Evolutionary conservation across 2,888 invertebrate genomes (phyloP).

Genomic region (Stratiomys singularior): DNA sequence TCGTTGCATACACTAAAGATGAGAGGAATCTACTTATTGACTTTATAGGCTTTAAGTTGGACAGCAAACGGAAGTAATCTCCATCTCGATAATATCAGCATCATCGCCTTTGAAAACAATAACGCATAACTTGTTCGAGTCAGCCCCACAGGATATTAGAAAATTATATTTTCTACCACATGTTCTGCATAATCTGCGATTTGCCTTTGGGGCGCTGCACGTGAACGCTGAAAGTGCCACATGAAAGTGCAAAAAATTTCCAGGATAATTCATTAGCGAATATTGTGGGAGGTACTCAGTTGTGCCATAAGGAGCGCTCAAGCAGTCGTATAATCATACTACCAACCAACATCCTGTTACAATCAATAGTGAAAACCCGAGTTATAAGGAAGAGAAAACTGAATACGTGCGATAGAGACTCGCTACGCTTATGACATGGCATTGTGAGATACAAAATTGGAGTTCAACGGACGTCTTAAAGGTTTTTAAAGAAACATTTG

Average conservation of each 20-base stretch:
- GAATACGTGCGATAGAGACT: too few relatives aligned
- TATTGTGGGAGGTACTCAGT: not conserved
- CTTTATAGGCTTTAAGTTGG: constrained; percentile 13
- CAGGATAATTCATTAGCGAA: not conserved
- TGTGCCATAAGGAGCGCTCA: too few relatives aligned
- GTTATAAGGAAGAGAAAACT: too few relatives aligned
- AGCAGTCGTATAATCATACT: too few relatives aligned
- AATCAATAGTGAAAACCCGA: too few relatives aligned
- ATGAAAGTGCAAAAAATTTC: not conserved
- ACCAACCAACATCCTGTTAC: too few relatives aligned
- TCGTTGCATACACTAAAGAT: not conserved
- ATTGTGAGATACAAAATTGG: too few relatives aligned
- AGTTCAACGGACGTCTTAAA: too few relatives aligned
- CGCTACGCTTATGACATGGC: too few relatives aligned
- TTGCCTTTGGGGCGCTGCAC: not conserved
- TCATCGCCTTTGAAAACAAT: not conserved
- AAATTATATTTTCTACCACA: not conserved
- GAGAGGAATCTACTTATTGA: constrained; percentile 10
- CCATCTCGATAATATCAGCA: not conserved
- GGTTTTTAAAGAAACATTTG: too few relatives aligned
- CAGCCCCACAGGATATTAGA: constrained; percentile 12
- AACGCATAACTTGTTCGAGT: constrained; percentile 1
- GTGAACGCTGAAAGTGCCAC: not conserved
- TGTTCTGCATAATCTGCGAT: constrained; percentile 18
- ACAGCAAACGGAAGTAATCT: not conserved